Conservation (phyloP, 2,797 vertebrate species). For the Glyptemys insculpta region DNA sequence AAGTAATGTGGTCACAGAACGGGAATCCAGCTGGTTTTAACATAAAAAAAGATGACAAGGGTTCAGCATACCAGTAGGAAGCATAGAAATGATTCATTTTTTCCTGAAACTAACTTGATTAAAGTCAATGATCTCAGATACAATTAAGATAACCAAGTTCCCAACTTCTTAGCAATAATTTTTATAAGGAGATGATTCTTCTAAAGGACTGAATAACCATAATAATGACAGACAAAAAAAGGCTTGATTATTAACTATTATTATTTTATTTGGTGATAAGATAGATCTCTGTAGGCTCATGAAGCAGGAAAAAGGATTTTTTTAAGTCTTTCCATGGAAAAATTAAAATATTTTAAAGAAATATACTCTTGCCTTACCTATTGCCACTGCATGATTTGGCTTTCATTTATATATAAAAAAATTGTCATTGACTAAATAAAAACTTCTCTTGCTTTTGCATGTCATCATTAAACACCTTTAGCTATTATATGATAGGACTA, state of each 20-base stretch:
- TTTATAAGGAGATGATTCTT: not conserved
- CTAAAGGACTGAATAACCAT: not conserved
- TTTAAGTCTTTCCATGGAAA: not conserved
- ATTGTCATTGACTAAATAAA: not conserved
- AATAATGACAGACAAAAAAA: not conserved
- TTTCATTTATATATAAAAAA: not conserved
- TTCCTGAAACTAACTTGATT: constrained; percentile 58
- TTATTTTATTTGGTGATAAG: not conserved
- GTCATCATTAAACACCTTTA: not conserved
- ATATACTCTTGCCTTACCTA: rapidly evolving
- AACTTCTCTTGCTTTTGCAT: not conserved
- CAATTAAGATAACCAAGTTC: constrained; percentile 49
- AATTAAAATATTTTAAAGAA: not conserved
- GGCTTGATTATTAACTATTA: not conserved
- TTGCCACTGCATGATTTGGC: not conserved
- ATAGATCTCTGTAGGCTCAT: not conserved
- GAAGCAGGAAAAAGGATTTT: not conserved
- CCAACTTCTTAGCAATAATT: constrained; percentile 24
- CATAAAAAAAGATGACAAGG: constrained; percentile 22
- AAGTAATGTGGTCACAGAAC: constrained; percentile 39
- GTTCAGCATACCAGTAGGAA: constrained; percentile 55
- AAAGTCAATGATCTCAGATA: constrained; percentile 53
- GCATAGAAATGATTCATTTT: constrained; percentile 8
- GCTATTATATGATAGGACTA: not conserved
- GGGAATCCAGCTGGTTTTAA: constrained; percentile 53